Conservation (phyloP, 2,888 invertebrate genomes). For the Villa cingulata region DNA sequence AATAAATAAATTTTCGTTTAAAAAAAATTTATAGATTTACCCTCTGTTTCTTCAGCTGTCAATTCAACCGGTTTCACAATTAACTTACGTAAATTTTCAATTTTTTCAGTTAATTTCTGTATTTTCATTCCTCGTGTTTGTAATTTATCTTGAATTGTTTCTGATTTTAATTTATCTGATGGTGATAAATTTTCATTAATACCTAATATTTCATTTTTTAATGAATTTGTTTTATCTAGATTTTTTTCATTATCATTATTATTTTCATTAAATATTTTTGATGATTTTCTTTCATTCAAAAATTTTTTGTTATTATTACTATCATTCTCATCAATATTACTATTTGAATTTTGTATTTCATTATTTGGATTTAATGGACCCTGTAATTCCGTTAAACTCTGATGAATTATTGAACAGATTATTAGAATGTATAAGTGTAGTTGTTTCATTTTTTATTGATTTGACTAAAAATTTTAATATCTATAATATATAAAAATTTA, state of each 20-base stretch:
- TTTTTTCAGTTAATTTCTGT: constrained; percentile 16
- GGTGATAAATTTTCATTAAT: constrained; percentile 10
- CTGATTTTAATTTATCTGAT: constrained; percentile 14
- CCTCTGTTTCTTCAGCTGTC: constrained; percentile 54
- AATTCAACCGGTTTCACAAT: constrained; percentile 39
- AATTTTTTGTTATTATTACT: background rate
- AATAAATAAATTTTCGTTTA: constrained; percentile 41
- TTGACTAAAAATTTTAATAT: too few relatives aligned
- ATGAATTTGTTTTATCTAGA: constrained; percentile 7
- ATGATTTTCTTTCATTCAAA: constrained; percentile 7
- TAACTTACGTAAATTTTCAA: constrained; percentile 34
- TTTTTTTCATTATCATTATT: background rate
- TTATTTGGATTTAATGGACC: constrained; percentile 16
- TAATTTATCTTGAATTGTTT: constrained; percentile 10
- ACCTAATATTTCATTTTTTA: constrained; percentile 29
- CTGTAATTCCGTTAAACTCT: constrained; percentile 21
- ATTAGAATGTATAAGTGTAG: background rate
- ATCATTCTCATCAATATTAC: constrained; percentile 4
- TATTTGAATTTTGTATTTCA: constrained; percentile 1
- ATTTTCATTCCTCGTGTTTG: constrained; percentile 25
- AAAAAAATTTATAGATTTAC: constrained; percentile 28
- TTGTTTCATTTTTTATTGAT: too few relatives aligned
- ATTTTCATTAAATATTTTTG: constrained; percentile 18
- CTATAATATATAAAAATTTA: too few relatives aligned
- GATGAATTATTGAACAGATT: constrained; percentile 1